These are phyloP conservation scores for Parasteatoda lunata DNA, from an alignment of 2,888 invertebrate species.

Conservation along the genomic window DNA sequence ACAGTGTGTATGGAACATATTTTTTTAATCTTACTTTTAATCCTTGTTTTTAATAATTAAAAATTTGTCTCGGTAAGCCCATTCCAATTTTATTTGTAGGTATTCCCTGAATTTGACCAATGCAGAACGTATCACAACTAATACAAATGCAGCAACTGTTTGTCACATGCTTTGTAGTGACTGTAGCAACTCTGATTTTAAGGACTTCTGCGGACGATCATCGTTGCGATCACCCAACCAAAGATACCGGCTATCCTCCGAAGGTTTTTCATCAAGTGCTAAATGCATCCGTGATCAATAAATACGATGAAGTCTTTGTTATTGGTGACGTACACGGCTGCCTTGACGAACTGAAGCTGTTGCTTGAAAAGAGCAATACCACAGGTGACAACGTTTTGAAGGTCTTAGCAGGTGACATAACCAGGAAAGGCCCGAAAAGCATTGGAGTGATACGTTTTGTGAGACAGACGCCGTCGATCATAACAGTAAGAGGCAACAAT, in stretches of 20 bases:
- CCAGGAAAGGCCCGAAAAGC: constrained; percentile 74
- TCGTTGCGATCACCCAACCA: background rate
- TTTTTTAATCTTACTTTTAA: too few species aligned
- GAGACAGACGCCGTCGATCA: constrained; percentile 31
- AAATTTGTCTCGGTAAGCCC: too few species aligned
- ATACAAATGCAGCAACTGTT: too few species aligned
- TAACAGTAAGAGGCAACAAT: constrained; percentile 73
- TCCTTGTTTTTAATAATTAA: too few species aligned
- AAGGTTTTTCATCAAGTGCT: constrained; percentile 65
- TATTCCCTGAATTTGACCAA: too few species aligned
- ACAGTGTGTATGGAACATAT: too few species aligned
- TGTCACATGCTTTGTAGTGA: background rate
- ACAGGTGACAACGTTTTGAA: constrained; percentile 70
- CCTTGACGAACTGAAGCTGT: constrained; percentile 72
- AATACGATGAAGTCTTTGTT: constrained; percentile 72
- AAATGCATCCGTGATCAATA: constrained; percentile 67
- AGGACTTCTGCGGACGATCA: background rate
- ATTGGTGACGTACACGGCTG: constrained; percentile 75
- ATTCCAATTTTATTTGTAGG: too few species aligned
- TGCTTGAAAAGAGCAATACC: constrained; percentile 71
- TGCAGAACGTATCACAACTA: too few species aligned
- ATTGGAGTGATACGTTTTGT: constrained; percentile 69
- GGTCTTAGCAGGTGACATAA: constrained; percentile 73
- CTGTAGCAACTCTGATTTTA: background rate
- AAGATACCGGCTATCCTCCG: constrained; percentile 23